Conservation (phyloP, 2,797 vertebrate species). For the Sebastes oblongus region DNA sequence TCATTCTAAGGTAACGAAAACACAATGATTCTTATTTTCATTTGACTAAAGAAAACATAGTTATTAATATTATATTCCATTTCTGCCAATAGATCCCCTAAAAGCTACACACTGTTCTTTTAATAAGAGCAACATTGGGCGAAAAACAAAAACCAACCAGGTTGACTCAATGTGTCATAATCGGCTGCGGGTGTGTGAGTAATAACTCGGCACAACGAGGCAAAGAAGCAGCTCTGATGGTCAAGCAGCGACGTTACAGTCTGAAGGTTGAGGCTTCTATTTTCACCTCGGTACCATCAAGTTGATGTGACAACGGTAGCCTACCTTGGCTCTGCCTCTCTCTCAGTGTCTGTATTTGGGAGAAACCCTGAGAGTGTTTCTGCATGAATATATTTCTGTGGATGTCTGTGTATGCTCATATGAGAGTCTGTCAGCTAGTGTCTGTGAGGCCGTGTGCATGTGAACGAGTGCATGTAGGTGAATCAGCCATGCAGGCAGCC, state of each 20-base stretch:
- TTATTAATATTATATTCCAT: too few relatives aligned
- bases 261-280: background rate
- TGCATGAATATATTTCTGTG: background rate
- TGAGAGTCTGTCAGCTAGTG: slow-evolving; percentile 6
- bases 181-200: background rate
- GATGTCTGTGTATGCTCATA: background rate
- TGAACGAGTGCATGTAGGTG: slow-evolving; percentile 31
- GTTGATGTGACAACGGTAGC: background rate
- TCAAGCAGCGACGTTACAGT: background rate
- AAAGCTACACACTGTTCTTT: too few relatives aligned
- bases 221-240: background rate
- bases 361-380: background rate
- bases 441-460: slow-evolving; percentile 5
- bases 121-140: background rate
- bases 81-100: too few relatives aligned
- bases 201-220: background rate
- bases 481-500: slow-evolving; percentile 42
- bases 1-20: too few relatives aligned
- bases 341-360: slow-evolving; percentile 1
- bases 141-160: background rate
- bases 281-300: background rate
- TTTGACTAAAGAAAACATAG: too few relatives aligned
- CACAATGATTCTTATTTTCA: too few relatives aligned
- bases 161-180: background rate
- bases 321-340: background rate